Conservation (phyloP, 2,888 invertebrate genomes). For the Entomobrya proxima region DNA sequence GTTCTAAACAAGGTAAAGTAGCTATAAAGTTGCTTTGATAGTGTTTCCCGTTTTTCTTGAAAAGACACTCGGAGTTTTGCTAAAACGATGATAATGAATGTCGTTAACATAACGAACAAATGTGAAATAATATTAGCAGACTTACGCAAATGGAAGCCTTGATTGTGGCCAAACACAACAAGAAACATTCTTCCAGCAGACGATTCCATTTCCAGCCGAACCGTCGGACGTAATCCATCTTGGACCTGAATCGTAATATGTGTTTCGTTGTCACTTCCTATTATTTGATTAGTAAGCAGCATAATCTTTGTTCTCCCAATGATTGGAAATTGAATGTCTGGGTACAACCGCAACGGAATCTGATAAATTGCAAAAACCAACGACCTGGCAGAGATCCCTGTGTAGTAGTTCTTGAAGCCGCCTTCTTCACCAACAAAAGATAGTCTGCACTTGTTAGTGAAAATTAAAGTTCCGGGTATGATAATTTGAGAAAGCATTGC, state of each 20-base stretch:
- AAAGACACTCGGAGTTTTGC: constrained; percentile 2
- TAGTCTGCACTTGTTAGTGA: constrained; percentile 9
- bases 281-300: not conserved
- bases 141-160: constrained; percentile 47
- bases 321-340: constrained; percentile 15
- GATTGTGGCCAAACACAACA: constrained; percentile 39
- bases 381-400: not conserved
- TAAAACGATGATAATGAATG: not conserved
- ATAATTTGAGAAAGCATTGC: not conserved
- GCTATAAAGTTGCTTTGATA: not conserved
- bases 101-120: not conserved
- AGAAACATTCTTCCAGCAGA: constrained; percentile 15
- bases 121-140: not conserved
- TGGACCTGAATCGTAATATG: not conserved
- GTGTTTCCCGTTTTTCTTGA: not conserved
- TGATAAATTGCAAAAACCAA: not conserved
- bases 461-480: constrained; percentile 30
- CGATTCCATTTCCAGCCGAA: not conserved
- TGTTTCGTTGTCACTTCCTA: not conserved
- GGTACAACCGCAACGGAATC: not conserved
- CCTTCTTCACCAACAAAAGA: constrained; percentile 3
- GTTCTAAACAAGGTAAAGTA: constrained; percentile 14
- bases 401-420: not conserved
- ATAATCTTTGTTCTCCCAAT: constrained; percentile 22
- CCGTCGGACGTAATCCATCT: constrained; percentile 31